Conservation (phyloP, 1,140 invertebrate species). For the Scaptomyza pallida region DNA sequence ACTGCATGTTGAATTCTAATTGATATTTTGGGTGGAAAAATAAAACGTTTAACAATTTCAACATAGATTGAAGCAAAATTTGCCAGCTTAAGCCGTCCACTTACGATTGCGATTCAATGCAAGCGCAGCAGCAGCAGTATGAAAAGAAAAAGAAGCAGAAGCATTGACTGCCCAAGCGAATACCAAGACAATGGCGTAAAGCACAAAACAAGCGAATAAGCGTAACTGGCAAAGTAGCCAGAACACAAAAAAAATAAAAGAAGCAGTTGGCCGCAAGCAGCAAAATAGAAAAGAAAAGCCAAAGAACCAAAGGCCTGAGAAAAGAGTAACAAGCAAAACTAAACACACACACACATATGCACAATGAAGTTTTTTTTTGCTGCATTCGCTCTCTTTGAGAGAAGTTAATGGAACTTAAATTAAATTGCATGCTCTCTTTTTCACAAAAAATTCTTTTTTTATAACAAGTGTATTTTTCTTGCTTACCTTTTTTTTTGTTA, state of each 20-base stretch:
- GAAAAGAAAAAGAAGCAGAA: not conserved
- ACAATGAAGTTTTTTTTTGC: slow-evolving; percentile 37
- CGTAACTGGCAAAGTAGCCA: slow-evolving; percentile 57
- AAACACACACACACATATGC: slow-evolving; percentile 17
- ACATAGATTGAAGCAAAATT: slow-evolving; percentile 10
- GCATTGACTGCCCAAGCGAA: slow-evolving; percentile 37
- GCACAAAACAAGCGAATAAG: slow-evolving; percentile 59
- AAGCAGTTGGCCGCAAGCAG: slow-evolving; percentile 42
- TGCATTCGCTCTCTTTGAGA: slow-evolving; percentile 18
- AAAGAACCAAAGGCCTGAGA: slow-evolving; percentile 42
- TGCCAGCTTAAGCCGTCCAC: slow-evolving; percentile 29
- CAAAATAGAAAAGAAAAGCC: slow-evolving; percentile 56
- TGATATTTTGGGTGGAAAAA: not conserved
- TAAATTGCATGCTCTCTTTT: slow-evolving; percentile 9
- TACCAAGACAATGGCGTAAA: slow-evolving; percentile 59
- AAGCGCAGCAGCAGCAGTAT: slow-evolving; percentile 36
- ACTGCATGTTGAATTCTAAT: slow-evolving; percentile 6
- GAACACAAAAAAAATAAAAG: slow-evolving; percentile 28
- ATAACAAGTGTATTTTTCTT: slow-evolving; percentile 31
- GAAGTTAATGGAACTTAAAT: slow-evolving; percentile 11
- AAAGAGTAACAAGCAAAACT: slow-evolving; percentile 26
- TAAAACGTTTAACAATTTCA: not conserved
- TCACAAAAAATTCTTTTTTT: slow-evolving; percentile 23
- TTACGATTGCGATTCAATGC: slow-evolving; percentile 33
- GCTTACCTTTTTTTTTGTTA: slow-evolving; percentile 27